Conservation (phyloP, 2,113 vertebrate genomes). For the Tretioscincus oriximinensis region DNA sequence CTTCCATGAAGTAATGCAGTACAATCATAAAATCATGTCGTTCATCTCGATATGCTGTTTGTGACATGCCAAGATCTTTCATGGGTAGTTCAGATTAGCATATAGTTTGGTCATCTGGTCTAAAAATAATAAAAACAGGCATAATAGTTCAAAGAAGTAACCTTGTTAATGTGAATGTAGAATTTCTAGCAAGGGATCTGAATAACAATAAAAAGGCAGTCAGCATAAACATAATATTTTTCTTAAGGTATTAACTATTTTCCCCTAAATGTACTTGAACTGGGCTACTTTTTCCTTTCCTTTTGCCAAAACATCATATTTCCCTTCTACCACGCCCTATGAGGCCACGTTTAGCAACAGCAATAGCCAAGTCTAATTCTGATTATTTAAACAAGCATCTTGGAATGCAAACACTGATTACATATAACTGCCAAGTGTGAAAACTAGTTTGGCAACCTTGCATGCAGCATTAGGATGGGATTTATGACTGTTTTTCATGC, state of each 20-base stretch:
- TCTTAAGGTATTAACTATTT: not conserved
- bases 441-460: slow-evolving; percentile 7
- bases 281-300: not conserved
- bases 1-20: no score
- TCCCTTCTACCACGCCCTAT: not conserved
- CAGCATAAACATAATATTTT: not conserved
- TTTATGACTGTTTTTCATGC: slow-evolving; percentile 1
- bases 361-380: slow-evolving; percentile 16
- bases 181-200: no score
- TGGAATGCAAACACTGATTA: not conserved
- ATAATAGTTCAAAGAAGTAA: no score
- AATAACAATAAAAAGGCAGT: no score
- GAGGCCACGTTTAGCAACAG: slow-evolving; percentile 1
- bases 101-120: no score
- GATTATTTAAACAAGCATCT: slow-evolving; percentile 19
- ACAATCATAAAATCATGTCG: no score
- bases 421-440: not conserved
- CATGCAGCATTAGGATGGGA: not conserved
- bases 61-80: no score
- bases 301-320: slow-evolving; percentile 14
- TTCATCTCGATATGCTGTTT: no score
- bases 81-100: no score
- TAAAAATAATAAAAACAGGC: no score
- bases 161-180: no score
- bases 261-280: not conserved